Evolutionary conservation across 92 coral and sea anemone species (phyloP), one percentile per base, ranked within the genome.

Genomic region (Porites rus): DNA sequence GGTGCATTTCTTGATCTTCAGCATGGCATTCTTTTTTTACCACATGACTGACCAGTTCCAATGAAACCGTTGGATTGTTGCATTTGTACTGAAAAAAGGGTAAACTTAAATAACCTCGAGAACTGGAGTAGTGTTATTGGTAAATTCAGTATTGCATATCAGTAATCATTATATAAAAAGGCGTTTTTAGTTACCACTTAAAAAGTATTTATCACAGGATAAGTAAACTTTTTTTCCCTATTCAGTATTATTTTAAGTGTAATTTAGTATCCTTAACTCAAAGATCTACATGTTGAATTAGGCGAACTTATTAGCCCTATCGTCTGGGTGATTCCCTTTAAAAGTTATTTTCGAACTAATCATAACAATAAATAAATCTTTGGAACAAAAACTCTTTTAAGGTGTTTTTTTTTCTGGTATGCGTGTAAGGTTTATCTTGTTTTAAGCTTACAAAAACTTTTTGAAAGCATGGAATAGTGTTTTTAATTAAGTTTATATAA

Each of bases 171-270:
- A 7, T 69, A 16, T 17, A 28, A 60, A 28, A 38, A 8, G 8
- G 31, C 22, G 46, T 59, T 76, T 76, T 76, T 58, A 76, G 63
- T 21, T 24, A 17, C 25, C 53, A 76, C 51, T 61, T 24, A 28
- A 21, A 76, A 59, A 13, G 63, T 76, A 76, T 76, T 76, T 76
- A 76, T 76, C 80, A 59, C 80, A 31, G 53, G 52, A 58, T 76
- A 58, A 60, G 53, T 31, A 38, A 58, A 76, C 53, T 31, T 71
- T 71, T 69, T 71, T 61, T 17, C 28, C 51, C 61, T 61, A 24
- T 76, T 22, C 31, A 28, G 38, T 76, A 22, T 76, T 59, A 58
- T 13, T 14, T 53, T 76, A 58, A 76, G 22, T 75, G 56, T 22
- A 54, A 52, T 18, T 38, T 53, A 20, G 54, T 11, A 9, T 53